Percentiles rank a stretch among this genome's conserved stretches.
Conservation (phyloP, 2,113 vertebrate genomes). For the Himantopus leucocephalus region DNA sequence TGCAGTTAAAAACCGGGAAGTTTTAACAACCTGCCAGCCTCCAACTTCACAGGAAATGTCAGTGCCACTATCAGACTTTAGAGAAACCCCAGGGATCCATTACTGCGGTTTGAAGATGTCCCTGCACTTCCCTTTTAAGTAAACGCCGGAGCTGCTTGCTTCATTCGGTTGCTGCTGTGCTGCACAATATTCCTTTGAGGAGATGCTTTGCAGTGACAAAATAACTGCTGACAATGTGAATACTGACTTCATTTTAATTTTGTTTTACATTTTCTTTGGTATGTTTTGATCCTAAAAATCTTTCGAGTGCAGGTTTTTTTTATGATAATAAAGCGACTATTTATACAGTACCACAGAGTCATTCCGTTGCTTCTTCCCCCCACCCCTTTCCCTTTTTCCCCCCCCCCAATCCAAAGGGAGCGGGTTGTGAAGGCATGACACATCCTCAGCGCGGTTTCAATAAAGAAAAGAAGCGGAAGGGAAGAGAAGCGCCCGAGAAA, state of each 20-base stretch:
- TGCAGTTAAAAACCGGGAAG: slow-evolving; percentile 22
- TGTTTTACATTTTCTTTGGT: slow-evolving; percentile 65
- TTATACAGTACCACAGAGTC: background rate
- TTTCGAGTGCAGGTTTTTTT: slow-evolving; percentile 42
- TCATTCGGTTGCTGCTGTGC: slow-evolving; percentile 48
- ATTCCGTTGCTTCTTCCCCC: background rate
- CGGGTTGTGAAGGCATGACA: background rate
- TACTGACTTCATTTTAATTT: slow-evolving; percentile 68
- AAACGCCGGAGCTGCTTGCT: slow-evolving; percentile 41
- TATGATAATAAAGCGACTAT: slow-evolving; percentile 58
- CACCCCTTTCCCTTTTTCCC: background rate
- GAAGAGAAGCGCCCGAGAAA: background rate
- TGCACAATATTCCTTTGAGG: slow-evolving; percentile 69
- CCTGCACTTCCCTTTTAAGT: slow-evolving; percentile 65
- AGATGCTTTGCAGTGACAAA: slow-evolving; percentile 69
- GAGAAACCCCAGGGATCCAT: slow-evolving; percentile 68
- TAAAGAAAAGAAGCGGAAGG: background rate
- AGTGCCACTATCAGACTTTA: slow-evolving; percentile 58
- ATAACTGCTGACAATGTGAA: slow-evolving; percentile 72
- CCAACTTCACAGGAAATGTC: slow-evolving; percentile 66
- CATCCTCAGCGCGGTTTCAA: background rate
- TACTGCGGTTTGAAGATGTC: slow-evolving; percentile 68
- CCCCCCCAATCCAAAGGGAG: background rate
- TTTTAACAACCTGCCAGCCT: slow-evolving; percentile 70
- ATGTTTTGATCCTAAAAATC: slow-evolving; percentile 63